Conservation (phyloP, 2,888 invertebrate genomes). For the Drosophila lutescens region DNA sequence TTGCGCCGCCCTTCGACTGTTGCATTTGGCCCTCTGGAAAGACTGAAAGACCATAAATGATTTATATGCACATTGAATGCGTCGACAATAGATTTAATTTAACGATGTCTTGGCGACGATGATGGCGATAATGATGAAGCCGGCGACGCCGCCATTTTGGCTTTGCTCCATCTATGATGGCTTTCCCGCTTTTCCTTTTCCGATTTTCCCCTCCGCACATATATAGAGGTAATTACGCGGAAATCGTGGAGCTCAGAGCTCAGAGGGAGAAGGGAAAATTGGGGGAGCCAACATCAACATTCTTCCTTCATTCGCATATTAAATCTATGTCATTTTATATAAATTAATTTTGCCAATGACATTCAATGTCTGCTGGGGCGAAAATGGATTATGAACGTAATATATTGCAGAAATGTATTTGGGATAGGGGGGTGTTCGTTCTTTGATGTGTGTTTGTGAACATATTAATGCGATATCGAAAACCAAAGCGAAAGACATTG, state of each 20-base stretch:
- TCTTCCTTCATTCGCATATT: constrained; percentile 38
- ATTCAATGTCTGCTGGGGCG: constrained; percentile 40
- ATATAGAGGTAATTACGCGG: constrained; percentile 63
- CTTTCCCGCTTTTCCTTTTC: constrained; percentile 17
- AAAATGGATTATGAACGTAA: constrained; percentile 42
- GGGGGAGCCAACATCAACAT: constrained; percentile 53
- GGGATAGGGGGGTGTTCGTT: constrained; percentile 4
- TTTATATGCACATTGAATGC: constrained; percentile 73
- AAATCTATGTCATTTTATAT: constrained; percentile 51
- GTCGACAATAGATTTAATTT: constrained; percentile 73
- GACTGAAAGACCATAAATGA: constrained; percentile 62
- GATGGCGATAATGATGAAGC: constrained; percentile 32
- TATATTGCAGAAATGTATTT: constrained; percentile 6
- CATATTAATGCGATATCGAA: constrained; percentile 28
- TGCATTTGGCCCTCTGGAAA: constrained; percentile 29
- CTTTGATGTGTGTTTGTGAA: constrained; percentile 25
- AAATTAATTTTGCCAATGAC: constrained; percentile 60
- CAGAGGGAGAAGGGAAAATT: constrained; percentile 28
- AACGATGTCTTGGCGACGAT: constrained; percentile 68
- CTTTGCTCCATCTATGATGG: constrained; percentile 40
- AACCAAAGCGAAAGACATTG: constrained; percentile 10
- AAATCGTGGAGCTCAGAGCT: constrained; percentile 36
- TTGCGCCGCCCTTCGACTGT: constrained; percentile 31
- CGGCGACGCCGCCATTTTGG: constrained; percentile 54
- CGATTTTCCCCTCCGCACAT: background rate